Evolutionary conservation across 2,888 invertebrate species (phyloP).

Genomic region (Smittia aterrima): DNA sequence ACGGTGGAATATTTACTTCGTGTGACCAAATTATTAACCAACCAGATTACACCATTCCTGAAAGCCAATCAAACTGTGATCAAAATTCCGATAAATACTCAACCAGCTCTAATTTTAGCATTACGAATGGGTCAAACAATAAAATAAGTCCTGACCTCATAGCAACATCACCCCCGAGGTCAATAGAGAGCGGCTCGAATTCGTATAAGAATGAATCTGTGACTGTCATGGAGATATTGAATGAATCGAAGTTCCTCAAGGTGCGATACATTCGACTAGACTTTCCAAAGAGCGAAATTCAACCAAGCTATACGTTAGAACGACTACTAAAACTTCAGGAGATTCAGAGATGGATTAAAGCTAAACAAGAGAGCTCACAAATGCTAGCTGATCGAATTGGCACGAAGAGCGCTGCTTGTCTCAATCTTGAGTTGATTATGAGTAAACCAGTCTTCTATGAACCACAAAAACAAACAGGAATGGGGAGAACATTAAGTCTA

Average conservation of each 20-base stretch:
- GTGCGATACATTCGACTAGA: slow-evolving; percentile 50
- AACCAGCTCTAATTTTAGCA: slow-evolving; percentile 3
- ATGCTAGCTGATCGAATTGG: slow-evolving; percentile 56
- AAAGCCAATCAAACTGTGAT: slow-evolving; percentile 28
- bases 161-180: slow-evolving; percentile 17
- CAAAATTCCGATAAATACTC: slow-evolving; percentile 16
- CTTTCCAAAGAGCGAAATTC: slow-evolving; percentile 62
- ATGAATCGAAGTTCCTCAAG: slow-evolving; percentile 45
- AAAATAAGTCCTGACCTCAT: background rate
- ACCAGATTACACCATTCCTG: background rate
- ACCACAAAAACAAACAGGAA: slow-evolving; percentile 46
- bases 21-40: slow-evolving; percentile 14
- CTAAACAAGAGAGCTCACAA: slow-evolving; percentile 63
- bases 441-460: slow-evolving; percentile 42
- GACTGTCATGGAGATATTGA: background rate
- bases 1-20: slow-evolving; percentile 78
- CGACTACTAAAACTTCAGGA: slow-evolving; percentile 69
- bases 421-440: slow-evolving; percentile 45
- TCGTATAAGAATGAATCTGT: background rate
- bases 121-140: slow-evolving; percentile 2
- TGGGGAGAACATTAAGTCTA: slow-evolving; percentile 51
- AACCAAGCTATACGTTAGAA: slow-evolving; percentile 69
- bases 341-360: slow-evolving; percentile 70
- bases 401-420: slow-evolving; percentile 53
- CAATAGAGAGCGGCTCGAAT: background rate